Conservation (phyloP, 2,113 vertebrate species). For the Oreamnos americanus region DNA sequence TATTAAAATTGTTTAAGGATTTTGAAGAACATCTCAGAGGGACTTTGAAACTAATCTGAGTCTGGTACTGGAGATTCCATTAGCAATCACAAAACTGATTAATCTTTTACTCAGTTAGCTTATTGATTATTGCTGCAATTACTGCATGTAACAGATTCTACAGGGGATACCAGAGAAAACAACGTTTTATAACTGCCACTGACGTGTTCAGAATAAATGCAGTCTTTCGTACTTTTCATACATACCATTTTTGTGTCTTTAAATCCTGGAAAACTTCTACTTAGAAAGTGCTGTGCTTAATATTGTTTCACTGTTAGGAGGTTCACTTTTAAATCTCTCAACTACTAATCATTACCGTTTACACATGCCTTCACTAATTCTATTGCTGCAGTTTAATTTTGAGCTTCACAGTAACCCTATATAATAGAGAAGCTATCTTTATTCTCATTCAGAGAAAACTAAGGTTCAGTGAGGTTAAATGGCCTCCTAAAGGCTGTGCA, state of each 20-base stretch:
- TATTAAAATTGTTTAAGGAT: conserved; percentile 69
- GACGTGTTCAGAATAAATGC: neutral
- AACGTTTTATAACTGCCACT: neutral
- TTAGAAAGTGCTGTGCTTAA: neutral
- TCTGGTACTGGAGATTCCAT: conserved; percentile 56
- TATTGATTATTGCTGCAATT: conserved; percentile 73
- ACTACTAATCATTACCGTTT: neutral
- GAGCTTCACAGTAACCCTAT: neutral
- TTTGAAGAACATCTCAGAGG: conserved; percentile 67
- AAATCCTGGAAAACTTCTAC: neutral
- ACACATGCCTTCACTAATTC: neutral
- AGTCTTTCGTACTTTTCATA: neutral
- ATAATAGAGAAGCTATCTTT: neutral
- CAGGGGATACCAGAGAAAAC: neutral
- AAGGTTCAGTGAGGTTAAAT: neutral
- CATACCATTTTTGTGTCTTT: neutral
- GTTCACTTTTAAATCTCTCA: neutral
- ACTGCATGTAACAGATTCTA: conserved; percentile 43
- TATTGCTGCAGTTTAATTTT: neutral
- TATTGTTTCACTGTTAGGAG: neutral
- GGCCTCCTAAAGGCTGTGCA: neutral
- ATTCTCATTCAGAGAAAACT: neutral
- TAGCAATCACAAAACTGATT: conserved; percentile 68
- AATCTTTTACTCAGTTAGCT: conserved; percentile 66
- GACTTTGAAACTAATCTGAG: conserved; percentile 54